Conservation (phyloP, 2,888 invertebrate genomes). For the Serrognathus titanus region DNA sequence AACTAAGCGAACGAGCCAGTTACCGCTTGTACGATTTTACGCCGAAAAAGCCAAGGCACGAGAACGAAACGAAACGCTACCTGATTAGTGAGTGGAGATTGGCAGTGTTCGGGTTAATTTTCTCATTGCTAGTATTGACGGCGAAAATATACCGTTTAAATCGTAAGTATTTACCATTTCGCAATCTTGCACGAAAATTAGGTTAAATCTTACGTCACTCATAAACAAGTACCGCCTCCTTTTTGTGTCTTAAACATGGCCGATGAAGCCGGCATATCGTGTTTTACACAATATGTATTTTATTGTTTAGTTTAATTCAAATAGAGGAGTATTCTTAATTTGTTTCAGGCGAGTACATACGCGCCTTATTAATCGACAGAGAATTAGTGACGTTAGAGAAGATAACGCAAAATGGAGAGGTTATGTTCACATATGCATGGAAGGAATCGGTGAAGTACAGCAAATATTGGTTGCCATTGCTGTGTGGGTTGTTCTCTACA, state of each 20-base stretch:
- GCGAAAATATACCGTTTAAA: slow-evolving; percentile 36
- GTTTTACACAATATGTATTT: not conserved
- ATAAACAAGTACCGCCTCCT: not conserved
- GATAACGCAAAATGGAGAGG: slow-evolving; percentile 39
- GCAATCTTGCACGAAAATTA: not conserved
- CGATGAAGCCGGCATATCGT: not conserved
- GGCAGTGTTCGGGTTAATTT: slow-evolving; percentile 37
- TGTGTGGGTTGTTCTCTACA: slow-evolving; percentile 53
- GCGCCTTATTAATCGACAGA: slow-evolving; percentile 34
- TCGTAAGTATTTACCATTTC: slow-evolving; percentile 35
- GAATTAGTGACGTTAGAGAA: slow-evolving; percentile 34
- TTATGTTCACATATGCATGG: slow-evolving; percentile 42
- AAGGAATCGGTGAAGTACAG: slow-evolving; percentile 40
- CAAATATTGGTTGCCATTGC: slow-evolving; percentile 40
- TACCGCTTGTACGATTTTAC: slow-evolving; percentile 3
- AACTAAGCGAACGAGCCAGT: slow-evolving; percentile 6
- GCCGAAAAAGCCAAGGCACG: slow-evolving; percentile 3
- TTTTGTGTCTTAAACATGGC: no score
- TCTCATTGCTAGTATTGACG: slow-evolving; percentile 37
- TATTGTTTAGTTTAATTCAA: not conserved
- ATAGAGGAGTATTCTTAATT: not conserved
- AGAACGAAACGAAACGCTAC: slow-evolving; percentile 19
- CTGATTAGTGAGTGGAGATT: slow-evolving; percentile 38
- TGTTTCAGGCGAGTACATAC: slow-evolving; percentile 32
- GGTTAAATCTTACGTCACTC: not conserved